phyloP scores from a whole-genome alignment of 1,140 invertebrate genomes.

The Neocloeon triangulifer region DNA sequence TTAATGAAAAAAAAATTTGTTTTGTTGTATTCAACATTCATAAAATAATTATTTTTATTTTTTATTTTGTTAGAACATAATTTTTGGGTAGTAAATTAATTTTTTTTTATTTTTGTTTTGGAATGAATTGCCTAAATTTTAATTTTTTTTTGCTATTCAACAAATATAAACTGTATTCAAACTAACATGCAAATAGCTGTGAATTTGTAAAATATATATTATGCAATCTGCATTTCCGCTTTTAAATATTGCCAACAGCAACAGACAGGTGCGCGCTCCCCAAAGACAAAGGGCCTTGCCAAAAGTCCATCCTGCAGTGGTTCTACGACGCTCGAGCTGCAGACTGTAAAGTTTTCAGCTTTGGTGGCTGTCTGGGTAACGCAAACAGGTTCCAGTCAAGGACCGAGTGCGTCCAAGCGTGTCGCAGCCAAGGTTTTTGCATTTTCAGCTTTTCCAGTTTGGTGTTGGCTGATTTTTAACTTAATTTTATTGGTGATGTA shows the following conservation, averaged over 20 bases:
- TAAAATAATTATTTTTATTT: too few relatives aligned
- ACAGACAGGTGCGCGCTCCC: conserved; percentile 28
- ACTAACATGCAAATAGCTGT: too few relatives aligned
- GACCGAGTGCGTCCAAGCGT: conserved; percentile 29
- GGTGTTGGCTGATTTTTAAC: neutral
- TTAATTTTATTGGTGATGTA: too few relatives aligned
- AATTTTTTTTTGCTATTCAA: too few relatives aligned
- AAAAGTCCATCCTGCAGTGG: conserved; percentile 25
- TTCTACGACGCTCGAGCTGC: conserved; percentile 29
- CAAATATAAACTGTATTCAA: too few relatives aligned
- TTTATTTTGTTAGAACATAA: too few relatives aligned
- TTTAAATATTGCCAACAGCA: conserved; percentile 13
- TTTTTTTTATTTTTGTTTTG: too few relatives aligned
- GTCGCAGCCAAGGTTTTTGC: conserved; percentile 11
- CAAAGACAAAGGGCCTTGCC: conserved; percentile 28
- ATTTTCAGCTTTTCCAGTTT: neutral
- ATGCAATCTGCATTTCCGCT: neutral
- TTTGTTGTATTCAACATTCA: too few relatives aligned
- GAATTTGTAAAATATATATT: too few relatives aligned
- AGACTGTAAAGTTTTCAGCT: conserved; percentile 31
- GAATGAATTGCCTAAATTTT: too few relatives aligned
- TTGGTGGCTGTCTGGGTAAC: conserved; percentile 40
- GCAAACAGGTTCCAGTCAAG: conserved; percentile 36
- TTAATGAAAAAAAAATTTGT: too few relatives aligned
- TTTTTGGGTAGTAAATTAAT: too few relatives aligned